Conservation (phyloP, 2,888 invertebrate genomes). For the Lasioglossum malachurum region DNA sequence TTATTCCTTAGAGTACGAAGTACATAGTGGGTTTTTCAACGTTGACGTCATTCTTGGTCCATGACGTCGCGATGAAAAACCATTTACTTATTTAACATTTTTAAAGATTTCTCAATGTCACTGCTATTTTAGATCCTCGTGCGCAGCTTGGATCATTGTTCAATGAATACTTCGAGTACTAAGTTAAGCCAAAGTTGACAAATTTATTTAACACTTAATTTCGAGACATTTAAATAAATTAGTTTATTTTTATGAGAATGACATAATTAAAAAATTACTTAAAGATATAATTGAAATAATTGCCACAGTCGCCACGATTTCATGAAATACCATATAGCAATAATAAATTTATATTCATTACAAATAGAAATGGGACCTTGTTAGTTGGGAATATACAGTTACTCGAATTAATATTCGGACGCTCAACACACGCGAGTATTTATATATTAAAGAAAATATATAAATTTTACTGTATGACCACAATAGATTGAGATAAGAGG, state of each 20-base stretch:
- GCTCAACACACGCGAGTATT: neutral
- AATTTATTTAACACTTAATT: neutral
- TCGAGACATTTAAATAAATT: neutral
- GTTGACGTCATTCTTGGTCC: neutral
- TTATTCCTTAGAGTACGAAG: neutral
- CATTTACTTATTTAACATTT: neutral
- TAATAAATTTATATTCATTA: too few species aligned
- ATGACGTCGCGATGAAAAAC: neutral
- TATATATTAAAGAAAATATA: too few species aligned
- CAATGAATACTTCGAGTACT: too few species aligned
- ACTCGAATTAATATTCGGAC: too few species aligned
- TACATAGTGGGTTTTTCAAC: neutral
- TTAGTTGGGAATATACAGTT: too few species aligned
- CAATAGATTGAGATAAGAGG: neutral
- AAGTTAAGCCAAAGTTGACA: too few species aligned
- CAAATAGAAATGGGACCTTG: too few species aligned
- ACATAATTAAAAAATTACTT: neutral
- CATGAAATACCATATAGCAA: too few species aligned
- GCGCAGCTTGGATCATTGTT: neutral
- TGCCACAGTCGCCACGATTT: too few species aligned
- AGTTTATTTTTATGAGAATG: neutral
- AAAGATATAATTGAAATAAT: too few species aligned
- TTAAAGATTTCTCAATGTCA: neutral
- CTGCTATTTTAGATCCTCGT: slow-evolving; percentile 1
- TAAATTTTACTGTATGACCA: too few species aligned